Base-by-base conservation (phyloP, 2,888 invertebrate genomes). In the Rambutsinella grinnellia region DNA sequence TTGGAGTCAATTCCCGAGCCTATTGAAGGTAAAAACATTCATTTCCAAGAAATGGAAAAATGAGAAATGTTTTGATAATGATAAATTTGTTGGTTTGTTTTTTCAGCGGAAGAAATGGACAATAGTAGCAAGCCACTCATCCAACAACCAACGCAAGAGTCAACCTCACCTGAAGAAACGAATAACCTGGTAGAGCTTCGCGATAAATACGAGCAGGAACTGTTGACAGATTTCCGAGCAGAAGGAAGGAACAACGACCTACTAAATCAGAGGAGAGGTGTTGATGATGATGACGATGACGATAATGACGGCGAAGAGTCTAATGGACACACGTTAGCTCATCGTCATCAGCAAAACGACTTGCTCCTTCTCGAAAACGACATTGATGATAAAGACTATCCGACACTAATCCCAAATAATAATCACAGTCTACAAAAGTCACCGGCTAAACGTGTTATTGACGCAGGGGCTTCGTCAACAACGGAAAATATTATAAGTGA, bases 1-100 rank as follows among this genome's bases (percentile, higher is more conserved):
- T 70, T 83, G 60, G 82, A 78, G n/a, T 66, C 83, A 1, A 83
- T 83, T 21, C 83, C 82, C n/a, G 83, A 83, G 68, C 83, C 83
- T 2, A 62, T 36, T 46, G 80, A 80, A 51, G 44, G 72, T 65
- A 51, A 28, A 26, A 1, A 61, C 5, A 61, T 19, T 19, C 6
- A 17, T 54, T 28, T 15, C 17, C 19, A 56, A 2, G 13, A 15
- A 24, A 13, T 23, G 13, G 8, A 8, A 23, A 8, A 54, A 23
- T 54, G 23, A 23, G 21, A 6, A 5, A 23, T 54, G 54, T 6
- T 57, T 8, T 19, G 8, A 13, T 58, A 46, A 61, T 26, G 24
- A n/a, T n/a, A n/a, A n/a, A n/a, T n/a, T n/a, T n/a, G n/a, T n/a
- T n/a, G n/a, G n/a, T n/a, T n/a, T n/a, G n/a, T 44, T 23, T 6